phyloP scores from a whole-genome alignment of 2,113 vertebrate species.

The Bubo scandiacus region DNA sequence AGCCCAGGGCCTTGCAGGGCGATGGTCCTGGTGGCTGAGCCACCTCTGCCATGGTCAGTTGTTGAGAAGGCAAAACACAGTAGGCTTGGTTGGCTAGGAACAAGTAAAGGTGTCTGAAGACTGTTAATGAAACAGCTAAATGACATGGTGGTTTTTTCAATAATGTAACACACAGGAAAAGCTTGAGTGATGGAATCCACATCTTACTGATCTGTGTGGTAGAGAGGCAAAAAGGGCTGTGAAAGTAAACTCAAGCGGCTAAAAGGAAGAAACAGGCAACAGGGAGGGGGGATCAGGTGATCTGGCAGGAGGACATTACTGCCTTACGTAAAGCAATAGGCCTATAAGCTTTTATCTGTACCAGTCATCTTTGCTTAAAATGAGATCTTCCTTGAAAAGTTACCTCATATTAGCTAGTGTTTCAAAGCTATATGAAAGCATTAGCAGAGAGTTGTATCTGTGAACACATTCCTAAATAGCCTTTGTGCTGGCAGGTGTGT shows the following conservation, averaged over 20 bases:
- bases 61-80: background rate
- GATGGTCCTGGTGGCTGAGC: background rate
- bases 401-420: accelerated
- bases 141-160: background rate
- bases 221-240: background rate
- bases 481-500: background rate
- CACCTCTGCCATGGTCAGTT: background rate
- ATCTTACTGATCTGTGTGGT: background rate
- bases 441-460: background rate
- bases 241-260: background rate
- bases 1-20: background rate
- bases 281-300: background rate
- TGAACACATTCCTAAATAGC: background rate
- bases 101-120: background rate
- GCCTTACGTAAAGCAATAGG: background rate
- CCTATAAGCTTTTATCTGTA: background rate
- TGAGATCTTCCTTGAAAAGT: background rate
- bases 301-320: background rate
- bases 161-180: background rate
- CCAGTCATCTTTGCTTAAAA: background rate
- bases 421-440: background rate
- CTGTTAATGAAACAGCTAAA: background rate
- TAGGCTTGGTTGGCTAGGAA: background rate
- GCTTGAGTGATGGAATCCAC: background rate
- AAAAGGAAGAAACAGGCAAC: background rate